A percentile compares a stretch with the other conserved stretches of the same genome.
Conservation (phyloP, 2,113 vertebrate genomes). For the Hippocampus abdominalis region DNA sequence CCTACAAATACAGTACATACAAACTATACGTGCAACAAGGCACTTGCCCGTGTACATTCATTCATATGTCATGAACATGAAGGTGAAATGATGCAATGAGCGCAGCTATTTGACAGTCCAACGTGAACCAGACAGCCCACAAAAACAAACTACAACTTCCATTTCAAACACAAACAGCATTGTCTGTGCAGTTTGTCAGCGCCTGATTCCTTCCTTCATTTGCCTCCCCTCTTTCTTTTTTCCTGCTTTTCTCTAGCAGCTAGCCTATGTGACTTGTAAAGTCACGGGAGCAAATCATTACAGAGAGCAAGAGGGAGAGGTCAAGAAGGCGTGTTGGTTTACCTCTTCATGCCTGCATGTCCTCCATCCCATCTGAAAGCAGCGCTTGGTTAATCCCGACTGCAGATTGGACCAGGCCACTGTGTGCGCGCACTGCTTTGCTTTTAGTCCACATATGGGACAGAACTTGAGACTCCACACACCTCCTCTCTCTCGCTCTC, state of each 20-base stretch:
- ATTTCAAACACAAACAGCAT: slow-evolving; percentile 38
- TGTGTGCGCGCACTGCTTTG: slow-evolving; percentile 61
- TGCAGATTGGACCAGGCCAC: slow-evolving; percentile 49
- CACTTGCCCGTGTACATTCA: slow-evolving; percentile 1
- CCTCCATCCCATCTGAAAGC: slow-evolving; percentile 62
- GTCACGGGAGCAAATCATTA: slow-evolving; percentile 46
- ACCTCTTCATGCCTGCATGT: slow-evolving; percentile 68
- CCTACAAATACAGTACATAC: slow-evolving; percentile 2
- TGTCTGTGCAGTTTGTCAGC: slow-evolving; percentile 19
- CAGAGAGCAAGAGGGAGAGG: slow-evolving; percentile 14
- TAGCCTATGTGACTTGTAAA: slow-evolving; percentile 22
- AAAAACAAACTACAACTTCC: slow-evolving; percentile 48
- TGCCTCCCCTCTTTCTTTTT: background rate
- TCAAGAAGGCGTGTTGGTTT: slow-evolving; percentile 45
- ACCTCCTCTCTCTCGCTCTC: slow-evolving; percentile 22
- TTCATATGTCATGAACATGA: slow-evolving; percentile 21
- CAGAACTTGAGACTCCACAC: slow-evolving; percentile 55
- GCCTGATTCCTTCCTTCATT: background rate
- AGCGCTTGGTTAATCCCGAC: slow-evolving; percentile 67
- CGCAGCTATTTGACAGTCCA: slow-evolving; percentile 46
- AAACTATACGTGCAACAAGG: slow-evolving; percentile 7
- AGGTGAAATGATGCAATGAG: slow-evolving; percentile 48
- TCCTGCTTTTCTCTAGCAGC: slow-evolving; percentile 39
- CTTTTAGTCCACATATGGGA: slow-evolving; percentile 74
- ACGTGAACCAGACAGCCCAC: slow-evolving; percentile 45